Evolutionary conservation across 1,140 invertebrate species (phyloP), one percentile per base, ranked within the genome.

Genomic region (Mizuhopecten yessoensis): DNA sequence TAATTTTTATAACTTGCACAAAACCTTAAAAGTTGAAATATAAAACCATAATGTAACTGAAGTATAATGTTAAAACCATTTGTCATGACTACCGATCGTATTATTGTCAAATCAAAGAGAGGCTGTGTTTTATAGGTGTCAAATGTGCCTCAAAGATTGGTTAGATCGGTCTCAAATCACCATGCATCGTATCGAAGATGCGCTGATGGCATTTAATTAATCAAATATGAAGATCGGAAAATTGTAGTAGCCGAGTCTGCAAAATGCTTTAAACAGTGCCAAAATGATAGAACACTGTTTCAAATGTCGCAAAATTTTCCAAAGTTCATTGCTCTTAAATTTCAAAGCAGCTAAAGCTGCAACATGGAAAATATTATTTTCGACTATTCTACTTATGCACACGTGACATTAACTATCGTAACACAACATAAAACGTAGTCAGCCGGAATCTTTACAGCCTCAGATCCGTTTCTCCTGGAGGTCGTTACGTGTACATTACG

Each of bases 51-150:
- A 29, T 45, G 42, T 45, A 45, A 45, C 42, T 45, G 17, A 13
- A 45, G 42, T 45, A 45, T 75, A 75, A 75, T 75, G 57, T 75
- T 75, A 75, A 75, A 75, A 29, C 57, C 57, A 75, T 23, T 75
- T 75, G 57, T 75, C 57, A 75, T 75, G 57, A 17, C 57, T 75
- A 75, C 57, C 23, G 11, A 29, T 29, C 57, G n/a, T 75, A 75
- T 75, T 75, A 75, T 75, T 75, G n/a, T 75, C 57, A 75, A 75
- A 75, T 75, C 57, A 75, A 75, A 75, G 20, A 29, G n/a, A 75
- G 1, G 2, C 57, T 75, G 1, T 29, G 17, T 75, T 75, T 75
- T 75, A 75, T 75, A 29, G 57, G 23, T 75, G n/a, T 75, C 57
- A n/a, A n/a, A n/a, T n/a, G n/a, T n/a, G n/a, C n/a, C n/a, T n/a